These are phyloP conservation scores for Amphiprion ocellaris DNA, from an alignment of 2,113 vertebrate genomes.

Conservation along the genomic window DNA sequence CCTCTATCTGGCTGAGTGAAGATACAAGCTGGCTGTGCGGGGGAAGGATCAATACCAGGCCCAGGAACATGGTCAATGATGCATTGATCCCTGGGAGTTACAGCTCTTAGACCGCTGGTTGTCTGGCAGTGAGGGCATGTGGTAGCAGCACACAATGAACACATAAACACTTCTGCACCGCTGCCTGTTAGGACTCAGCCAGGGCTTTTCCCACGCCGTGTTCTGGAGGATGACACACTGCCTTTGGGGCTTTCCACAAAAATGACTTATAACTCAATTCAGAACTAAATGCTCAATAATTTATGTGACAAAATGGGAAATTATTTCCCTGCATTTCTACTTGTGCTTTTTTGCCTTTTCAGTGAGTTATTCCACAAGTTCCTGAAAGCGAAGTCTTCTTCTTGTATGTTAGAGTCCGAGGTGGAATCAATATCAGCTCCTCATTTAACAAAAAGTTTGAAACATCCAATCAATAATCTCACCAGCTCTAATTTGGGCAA, in stretches of 20 bases:
- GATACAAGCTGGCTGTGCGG: slow-evolving; percentile 59
- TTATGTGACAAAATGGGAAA: slow-evolving; percentile 7
- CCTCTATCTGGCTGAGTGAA: slow-evolving; percentile 59
- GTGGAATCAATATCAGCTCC: slow-evolving; percentile 13
- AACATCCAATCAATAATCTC: slow-evolving; percentile 18
- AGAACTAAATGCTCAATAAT: slow-evolving; percentile 44
- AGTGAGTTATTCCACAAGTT: slow-evolving; percentile 9
- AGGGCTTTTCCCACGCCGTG: slow-evolving; percentile 64
- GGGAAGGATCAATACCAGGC: slow-evolving; percentile 69
- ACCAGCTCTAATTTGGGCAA: background rate
- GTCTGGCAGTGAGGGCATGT: slow-evolving; percentile 56
- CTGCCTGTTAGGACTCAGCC: slow-evolving; percentile 42
- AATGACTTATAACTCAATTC: slow-evolving; percentile 70
- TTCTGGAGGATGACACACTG: slow-evolving; percentile 52
- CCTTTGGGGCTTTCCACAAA: slow-evolving; percentile 72
- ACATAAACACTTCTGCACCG: slow-evolving; percentile 69
- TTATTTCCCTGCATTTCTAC: slow-evolving; percentile 15
- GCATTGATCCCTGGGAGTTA: slow-evolving; percentile 70
- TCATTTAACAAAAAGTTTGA: slow-evolving; percentile 8
- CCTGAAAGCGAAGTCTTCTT: background rate
- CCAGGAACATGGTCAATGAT: slow-evolving; percentile 62
- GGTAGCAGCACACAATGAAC: slow-evolving; percentile 70
- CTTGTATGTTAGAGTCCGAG: slow-evolving; percentile 1
- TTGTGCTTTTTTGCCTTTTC: background rate
- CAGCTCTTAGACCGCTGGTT: slow-evolving; percentile 39